Evolutionary conservation across 2,888 invertebrate species (phyloP).

Genomic region (Chalcosyrphus nemorum): DNA sequence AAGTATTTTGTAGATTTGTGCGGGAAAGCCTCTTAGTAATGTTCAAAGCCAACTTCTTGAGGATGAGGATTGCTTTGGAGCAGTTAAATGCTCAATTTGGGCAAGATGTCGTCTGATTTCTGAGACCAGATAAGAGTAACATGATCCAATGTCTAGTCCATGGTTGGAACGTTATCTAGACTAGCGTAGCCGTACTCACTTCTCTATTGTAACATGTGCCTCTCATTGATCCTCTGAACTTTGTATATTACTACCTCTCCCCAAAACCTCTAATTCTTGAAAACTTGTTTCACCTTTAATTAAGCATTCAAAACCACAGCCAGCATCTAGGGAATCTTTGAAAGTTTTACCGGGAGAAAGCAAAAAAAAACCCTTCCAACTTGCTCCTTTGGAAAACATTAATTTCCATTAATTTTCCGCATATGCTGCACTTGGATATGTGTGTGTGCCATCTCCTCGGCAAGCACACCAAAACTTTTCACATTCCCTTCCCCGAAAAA

Average conservation of each 20-base stretch:
- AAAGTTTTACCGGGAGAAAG: constrained; percentile 33
- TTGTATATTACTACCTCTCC: not conserved
- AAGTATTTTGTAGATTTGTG: no score
- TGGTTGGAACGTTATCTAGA: no score
- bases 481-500: not conserved
- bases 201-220: not conserved
- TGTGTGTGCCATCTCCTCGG: constrained; percentile 4
- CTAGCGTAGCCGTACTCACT: no score
- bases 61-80: no score
- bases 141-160: no score
- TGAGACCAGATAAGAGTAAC: no score
- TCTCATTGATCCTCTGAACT: not conserved
- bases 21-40: no score
- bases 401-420: constrained; percentile 50
- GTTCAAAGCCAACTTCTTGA: no score
- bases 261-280: not conserved
- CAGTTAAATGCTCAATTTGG: no score
- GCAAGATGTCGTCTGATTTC: no score
- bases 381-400: constrained; percentile 40
- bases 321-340: constrained; percentile 24
- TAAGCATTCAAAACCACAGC: constrained; percentile 52
- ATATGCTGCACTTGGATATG: constrained; percentile 24
- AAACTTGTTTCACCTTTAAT: constrained; percentile 41
- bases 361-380: constrained; percentile 35
- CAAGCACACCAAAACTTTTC: constrained; percentile 28